Conservation (phyloP, 2,888 invertebrate species). For the Cartodere bifasciata region DNA sequence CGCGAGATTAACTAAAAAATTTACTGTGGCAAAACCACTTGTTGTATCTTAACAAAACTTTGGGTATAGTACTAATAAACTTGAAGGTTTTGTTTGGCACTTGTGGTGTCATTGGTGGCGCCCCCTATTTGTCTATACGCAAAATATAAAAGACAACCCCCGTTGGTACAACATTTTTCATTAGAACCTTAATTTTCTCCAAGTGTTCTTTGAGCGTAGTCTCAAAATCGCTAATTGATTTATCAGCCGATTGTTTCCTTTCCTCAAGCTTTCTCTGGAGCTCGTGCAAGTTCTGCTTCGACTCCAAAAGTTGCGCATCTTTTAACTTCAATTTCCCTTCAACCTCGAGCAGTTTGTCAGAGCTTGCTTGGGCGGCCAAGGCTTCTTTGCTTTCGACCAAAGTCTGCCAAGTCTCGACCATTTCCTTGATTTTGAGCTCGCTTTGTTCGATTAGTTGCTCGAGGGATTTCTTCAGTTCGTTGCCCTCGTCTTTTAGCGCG, state of each 20-base stretch:
- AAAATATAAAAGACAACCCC: too few relatives aligned
- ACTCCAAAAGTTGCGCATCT: slow-evolving; percentile 21
- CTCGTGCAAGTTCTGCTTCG: slow-evolving; percentile 18
- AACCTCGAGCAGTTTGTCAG: slow-evolving; percentile 18
- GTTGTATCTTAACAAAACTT: too few relatives aligned
- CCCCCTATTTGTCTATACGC: too few relatives aligned
- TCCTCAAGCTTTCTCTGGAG: slow-evolving; percentile 25
- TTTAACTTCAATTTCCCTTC: slow-evolving; percentile 21
- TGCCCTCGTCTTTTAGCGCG: slow-evolving; percentile 20
- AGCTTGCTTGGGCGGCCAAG: slow-evolving; percentile 1
- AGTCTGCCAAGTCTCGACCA: slow-evolving; percentile 22
- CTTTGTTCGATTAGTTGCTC: slow-evolving; percentile 23
- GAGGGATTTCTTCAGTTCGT: slow-evolving; percentile 23
- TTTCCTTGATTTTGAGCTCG: slow-evolving; percentile 22
- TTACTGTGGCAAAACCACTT: too few relatives aligned
- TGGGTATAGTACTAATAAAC: too few relatives aligned
- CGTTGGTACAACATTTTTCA: too few relatives aligned
- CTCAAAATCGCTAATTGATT: slow-evolving; percentile 20
- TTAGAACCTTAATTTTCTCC: slow-evolving; percentile 24
- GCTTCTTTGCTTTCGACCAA: slow-evolving; percentile 19
- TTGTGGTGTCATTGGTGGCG: too few relatives aligned
- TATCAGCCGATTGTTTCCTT: slow-evolving; percentile 19
- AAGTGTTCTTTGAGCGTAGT: slow-evolving; percentile 18
- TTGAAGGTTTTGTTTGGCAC: too few relatives aligned
- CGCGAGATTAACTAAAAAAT: too few relatives aligned